A percentile compares a stretch with the other conserved stretches of the same genome.
Conservation (phyloP, 2,113 vertebrate genomes). For the Symphodus melops region DNA sequence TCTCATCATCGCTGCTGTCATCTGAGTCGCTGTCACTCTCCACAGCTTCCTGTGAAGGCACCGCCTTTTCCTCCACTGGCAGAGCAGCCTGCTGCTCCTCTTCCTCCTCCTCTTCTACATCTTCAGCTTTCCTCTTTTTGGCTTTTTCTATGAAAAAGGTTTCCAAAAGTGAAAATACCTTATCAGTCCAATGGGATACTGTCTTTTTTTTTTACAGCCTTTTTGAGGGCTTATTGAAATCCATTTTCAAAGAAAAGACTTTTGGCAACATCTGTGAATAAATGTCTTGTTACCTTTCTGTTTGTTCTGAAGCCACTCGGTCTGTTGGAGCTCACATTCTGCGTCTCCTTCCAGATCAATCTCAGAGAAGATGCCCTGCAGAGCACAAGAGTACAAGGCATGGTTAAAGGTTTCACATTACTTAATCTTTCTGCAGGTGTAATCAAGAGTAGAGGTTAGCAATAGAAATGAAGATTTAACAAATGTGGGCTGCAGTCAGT, state of each 20-base stretch:
- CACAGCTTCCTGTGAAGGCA: slow-evolving; percentile 60
- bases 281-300: slow-evolving; percentile 49
- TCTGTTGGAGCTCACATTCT: slow-evolving; percentile 90
- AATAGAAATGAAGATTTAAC: background rate
- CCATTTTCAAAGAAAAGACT: background rate
- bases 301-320: slow-evolving; percentile 81
- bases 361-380: slow-evolving; percentile 90
- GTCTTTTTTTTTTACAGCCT: background rate
- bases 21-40: slow-evolving; percentile 79
- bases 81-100: slow-evolving; percentile 24
- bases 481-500: background rate
- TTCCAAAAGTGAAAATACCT: too few species aligned
- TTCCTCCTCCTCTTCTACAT: slow-evolving; percentile 18
- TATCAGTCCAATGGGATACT: too few species aligned
- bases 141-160: slow-evolving; percentile 49
- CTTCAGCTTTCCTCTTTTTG: slow-evolving; percentile 75
- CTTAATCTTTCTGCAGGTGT: background rate
- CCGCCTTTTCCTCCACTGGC: slow-evolving; percentile 53
- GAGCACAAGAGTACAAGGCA: background rate
- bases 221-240: too few species aligned
- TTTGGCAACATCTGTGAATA: background rate
- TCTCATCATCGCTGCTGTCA: slow-evolving; percentile 87
- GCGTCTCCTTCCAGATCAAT: slow-evolving; percentile 87
- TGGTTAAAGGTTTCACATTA: background rate
- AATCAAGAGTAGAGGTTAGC: background rate